Percentiles rank a stretch among this genome's conserved stretches.
Conservation (phyloP, 2,113 vertebrate genomes). For the Sprattus sprattus region DNA sequence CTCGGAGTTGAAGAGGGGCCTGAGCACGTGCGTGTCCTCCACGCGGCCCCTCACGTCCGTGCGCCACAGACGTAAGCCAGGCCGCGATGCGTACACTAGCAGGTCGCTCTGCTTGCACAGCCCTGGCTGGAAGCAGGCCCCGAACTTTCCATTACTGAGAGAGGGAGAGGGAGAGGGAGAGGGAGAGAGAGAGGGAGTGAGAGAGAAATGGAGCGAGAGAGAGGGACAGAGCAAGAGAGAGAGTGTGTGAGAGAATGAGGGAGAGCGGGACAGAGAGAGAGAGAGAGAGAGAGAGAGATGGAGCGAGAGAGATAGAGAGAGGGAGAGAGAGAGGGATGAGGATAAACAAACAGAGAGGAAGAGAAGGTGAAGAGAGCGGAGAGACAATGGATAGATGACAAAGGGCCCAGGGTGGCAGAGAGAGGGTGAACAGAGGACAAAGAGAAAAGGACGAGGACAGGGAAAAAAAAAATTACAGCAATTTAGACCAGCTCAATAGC, state of each 20-base stretch:
- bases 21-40: constrained; percentile 86
- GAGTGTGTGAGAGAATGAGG: not conserved
- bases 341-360: not conserved
- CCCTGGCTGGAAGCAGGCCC: constrained; percentile 92
- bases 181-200: not conserved
- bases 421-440: not conserved
- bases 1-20: constrained; percentile 79
- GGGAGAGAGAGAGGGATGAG: not conserved
- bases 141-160: constrained; percentile 87
- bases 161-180: not conserved
- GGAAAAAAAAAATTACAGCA: not conserved
- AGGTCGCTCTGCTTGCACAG: constrained; percentile 94
- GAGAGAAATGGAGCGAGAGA: not conserved
- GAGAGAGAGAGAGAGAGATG: not conserved
- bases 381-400: no score
- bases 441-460: no score
- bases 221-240: no score
- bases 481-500: not conserved
- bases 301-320: not conserved
- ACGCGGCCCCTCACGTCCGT: constrained; percentile 84
- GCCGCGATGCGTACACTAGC: constrained; percentile 84
- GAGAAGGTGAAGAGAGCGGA: not conserved
- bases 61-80: constrained; percentile 93
- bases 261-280: not conserved
- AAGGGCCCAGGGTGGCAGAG: not conserved